Evolutionary conservation across 2,797 vertebrate genomes (phyloP).

Genomic region (Sarcophilus harrisii): DNA sequence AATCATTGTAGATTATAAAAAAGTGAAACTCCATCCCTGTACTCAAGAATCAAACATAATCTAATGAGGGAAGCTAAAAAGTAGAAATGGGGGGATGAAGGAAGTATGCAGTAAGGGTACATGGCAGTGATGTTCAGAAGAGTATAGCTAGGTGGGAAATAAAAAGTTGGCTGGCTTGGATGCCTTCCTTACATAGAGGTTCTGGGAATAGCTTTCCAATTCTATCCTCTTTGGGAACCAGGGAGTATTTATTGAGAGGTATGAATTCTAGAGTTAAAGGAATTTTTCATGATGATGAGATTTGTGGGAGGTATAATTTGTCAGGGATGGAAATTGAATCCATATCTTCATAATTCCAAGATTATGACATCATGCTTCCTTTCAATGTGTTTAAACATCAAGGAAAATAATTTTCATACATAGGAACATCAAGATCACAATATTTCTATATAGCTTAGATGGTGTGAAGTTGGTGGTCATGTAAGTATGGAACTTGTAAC

Average conservation of each 20-base stretch:
- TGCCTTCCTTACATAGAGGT: background rate
- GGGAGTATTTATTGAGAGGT: background rate
- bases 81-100: background rate
- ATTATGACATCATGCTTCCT: background rate
- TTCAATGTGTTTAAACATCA: background rate
- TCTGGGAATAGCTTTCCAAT: background rate
- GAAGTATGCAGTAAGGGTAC: background rate
- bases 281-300: background rate
- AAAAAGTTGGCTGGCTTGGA: background rate
- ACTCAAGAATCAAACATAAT: background rate
- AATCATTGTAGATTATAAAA: background rate
- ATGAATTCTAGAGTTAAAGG: background rate
- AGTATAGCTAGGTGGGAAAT: background rate
- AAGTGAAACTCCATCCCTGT: background rate
- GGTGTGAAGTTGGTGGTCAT: slow-evolving; percentile 60
- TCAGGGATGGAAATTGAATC: background rate
- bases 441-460: slow-evolving; percentile 43
- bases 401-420: background rate
- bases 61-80: background rate
- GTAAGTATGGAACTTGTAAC: slow-evolving; percentile 26
- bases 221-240: background rate
- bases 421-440: slow-evolving; percentile 34
- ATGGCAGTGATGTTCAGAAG: background rate
- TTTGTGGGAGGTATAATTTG: background rate
- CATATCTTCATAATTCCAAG: background rate